Evolutionary conservation across 2,113 vertebrate species (phyloP), one percentile per base, ranked within the genome.

Genomic region (Periophthalmodon schlosseri): DNA sequence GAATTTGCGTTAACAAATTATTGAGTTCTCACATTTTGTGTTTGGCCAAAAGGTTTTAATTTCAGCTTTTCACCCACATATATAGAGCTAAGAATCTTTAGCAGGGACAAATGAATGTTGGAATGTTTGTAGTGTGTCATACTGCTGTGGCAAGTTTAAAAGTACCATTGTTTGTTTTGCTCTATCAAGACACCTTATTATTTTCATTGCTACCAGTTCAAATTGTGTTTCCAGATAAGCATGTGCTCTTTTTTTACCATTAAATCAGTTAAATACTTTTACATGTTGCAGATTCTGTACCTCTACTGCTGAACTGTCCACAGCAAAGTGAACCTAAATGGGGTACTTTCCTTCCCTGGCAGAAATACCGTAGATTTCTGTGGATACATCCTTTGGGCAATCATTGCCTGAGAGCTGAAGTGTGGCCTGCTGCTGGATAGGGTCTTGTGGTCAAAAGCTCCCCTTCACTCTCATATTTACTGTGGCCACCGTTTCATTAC

Each of bases 401-500:
- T 75, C 67, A 24, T 16, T 68, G 75, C 50, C 60, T 44, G 15
- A 78, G 28, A 56, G 52, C 52, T 56, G 63, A 68, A 20, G 18
- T 39, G 18, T 34, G 28, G 70, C 68, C 75, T 77, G 64, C 71
- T 76, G n/a, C 72, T 24, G 20, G 52, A 56, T 56, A 20, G 52
- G 10, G 50, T 69, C 76, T 74, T 63, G 49, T 39, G 78, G 66
- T 80, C 61, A 58, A 24, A 23, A 58, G 23, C 23, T 58, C 54
- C 5, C 16, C 50, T 56, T 21, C 63, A 36, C 24, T 80, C 72
- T 65, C 28, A 75, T 81, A 77, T 84, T 83, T 77, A 74, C 80
- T 50, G 68, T 72, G 68, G 28, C 72, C 34, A 44, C 54, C 76
- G 76, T 84, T 84, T 82, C 72, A 82, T 82, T 85, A 73, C 72